Base-by-base conservation (phyloP, 2,113 vertebrate species). In the Camelus bactrianus region DNA sequence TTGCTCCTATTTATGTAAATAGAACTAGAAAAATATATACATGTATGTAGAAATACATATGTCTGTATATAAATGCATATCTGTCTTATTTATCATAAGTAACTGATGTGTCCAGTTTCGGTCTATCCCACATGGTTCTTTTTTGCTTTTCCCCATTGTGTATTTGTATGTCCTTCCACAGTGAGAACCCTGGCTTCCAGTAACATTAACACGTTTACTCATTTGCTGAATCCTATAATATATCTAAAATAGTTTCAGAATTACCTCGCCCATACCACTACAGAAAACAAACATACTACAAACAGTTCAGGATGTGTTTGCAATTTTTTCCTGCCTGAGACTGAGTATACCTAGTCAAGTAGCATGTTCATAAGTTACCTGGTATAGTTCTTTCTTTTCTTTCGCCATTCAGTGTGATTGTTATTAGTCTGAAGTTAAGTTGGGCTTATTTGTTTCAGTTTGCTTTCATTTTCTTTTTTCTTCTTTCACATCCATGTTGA, bases 391-490 rank as follows among this genome's bases (percentile, higher is more conserved):
- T 62, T 46, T 81, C 15, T 42, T 81, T 42, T 60, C n/a, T 80
- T 58, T 38, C 54, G 42, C 72, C 58, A 26, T 77, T 77, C 46
- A 26, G 13, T 30, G 10, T 77, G 16, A 22, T 52, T 89, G 52
- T 79, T 65, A n/a, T 81, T 81, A 62, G 24, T 81, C 62, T 89
- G 87, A 89, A 89, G 65, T 77, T 60, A 64, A 77, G 32, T 28
- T 89, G 56, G 15, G 72, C 6, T 42, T 81, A 12, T 81, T 46
- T 81, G 56, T 81, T 81, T 42, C 56, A 81, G 56, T 38, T 62
- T 0, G 0, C 56, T 81, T 60, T 64, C 46, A 35, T 77, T 89
- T 64, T 52, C 35, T 60, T 28, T 75, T 62, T 73, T 75, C 62
- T 48, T 8, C 72, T 62, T 89, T 64, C 42, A 75, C 3, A 20